Evolutionary conservation across 2,888 invertebrate genomes (phyloP), one percentile per base, ranked within the genome.

Genomic region (Argyresthia goedartella): DNA sequence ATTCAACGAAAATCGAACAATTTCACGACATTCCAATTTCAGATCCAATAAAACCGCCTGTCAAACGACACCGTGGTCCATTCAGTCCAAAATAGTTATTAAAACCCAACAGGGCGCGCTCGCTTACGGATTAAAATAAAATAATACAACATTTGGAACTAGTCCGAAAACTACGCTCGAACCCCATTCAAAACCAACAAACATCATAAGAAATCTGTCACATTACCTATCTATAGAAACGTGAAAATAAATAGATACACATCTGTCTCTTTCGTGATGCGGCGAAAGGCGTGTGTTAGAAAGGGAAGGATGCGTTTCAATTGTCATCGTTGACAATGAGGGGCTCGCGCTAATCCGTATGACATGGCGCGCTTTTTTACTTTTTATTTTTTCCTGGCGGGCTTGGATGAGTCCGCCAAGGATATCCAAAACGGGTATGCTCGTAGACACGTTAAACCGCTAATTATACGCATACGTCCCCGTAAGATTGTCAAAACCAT

Each of bases 151-250:
- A 71, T 76, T 69, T 64, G 67, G 66, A 75, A 73, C 75, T 67
- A 63, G 69, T 64, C 64, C 59, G 60, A 64, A 65, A 63, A 63
- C 68, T 47, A 36, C 36, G 36, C 49, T 33, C 52, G 45, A 59
- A 61, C 71, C 74, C 71, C 73, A 79, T 79, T 72, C 76, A 66
- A 60, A 43, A 51, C 44, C 67, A 81, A 84, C 84, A 84, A 81
- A 82, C 78, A 79, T 77, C 80, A 80, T 76, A 80, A 71, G 73
- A 77, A 76, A 81, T 77, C 82, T 85, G 85, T 84, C 82, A 81
- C 81, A 82, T 82, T 78, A 71, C 69, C 68, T 60, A 65, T 62
- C 70, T 66, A 77, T 81, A 76, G 76, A 77, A 78, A 78, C 81
- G 77, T 76, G 77, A 80, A 78, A 82, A 81, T 76, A 80, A 76